Evolutionary conservation across 2,797 vertebrate genomes (phyloP).

Genomic region (Neosilurus hyrtlii): DNA sequence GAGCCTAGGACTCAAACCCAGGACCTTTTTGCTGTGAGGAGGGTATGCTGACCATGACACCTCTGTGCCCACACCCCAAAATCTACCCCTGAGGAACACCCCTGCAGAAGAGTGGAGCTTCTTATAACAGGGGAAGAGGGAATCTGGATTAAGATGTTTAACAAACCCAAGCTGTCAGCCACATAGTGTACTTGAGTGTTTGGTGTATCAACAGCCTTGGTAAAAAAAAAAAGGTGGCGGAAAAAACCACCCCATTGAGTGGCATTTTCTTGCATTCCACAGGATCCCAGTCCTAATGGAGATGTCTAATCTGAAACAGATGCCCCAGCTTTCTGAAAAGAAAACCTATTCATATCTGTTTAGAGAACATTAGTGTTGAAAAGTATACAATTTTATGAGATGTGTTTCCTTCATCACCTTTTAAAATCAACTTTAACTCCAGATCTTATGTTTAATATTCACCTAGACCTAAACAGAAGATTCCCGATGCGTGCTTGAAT

Average conservation of each 20-base stretch:
- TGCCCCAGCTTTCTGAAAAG: neutral
- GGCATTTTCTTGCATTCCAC: slow-evolving; percentile 1
- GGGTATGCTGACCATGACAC: too few relatives aligned
- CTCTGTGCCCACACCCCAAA: too few relatives aligned
- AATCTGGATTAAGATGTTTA: too few relatives aligned
- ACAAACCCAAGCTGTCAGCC: neutral
- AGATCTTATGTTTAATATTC: neutral
- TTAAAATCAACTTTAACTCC: neutral
- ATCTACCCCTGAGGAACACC: too few relatives aligned
- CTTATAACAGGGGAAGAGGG: too few relatives aligned
- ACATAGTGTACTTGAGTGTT: neutral
- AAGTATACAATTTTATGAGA: neutral
- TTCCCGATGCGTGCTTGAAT: neutral
- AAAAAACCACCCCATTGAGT: neutral
- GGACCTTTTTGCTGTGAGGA: too few relatives aligned
- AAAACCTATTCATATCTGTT: neutral
- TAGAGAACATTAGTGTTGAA: neutral
- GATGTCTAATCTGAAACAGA: neutral
- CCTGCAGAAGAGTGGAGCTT: too few relatives aligned
- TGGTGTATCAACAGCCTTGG: neutral
- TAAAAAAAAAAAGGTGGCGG: too few relatives aligned
- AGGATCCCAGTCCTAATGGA: neutral
- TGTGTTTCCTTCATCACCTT: too few relatives aligned
- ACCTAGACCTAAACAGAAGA: neutral
- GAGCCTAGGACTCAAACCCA: too few relatives aligned